Percentiles rank a stretch among this genome's conserved stretches.
Conservation (phyloP, 1,140 invertebrate species). For the Eumeta japonica region DNA sequence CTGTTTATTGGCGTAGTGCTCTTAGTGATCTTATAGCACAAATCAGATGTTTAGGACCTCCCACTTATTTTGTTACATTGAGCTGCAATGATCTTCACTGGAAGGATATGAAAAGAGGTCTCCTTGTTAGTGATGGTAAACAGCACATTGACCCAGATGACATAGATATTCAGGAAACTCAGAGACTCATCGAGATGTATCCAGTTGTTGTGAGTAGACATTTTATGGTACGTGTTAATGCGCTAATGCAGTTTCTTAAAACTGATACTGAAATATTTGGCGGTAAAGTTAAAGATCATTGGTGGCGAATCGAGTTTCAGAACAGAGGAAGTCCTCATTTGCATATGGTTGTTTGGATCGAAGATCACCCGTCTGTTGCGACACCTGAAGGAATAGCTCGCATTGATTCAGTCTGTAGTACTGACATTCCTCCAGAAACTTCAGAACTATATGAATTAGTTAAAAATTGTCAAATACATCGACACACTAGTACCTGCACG, state of each 20-base stretch:
- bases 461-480: conserved; percentile 14
- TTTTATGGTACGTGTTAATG: conserved; percentile 32
- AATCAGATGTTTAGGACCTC: too few relatives aligned
- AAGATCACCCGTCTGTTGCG: conserved; percentile 12
- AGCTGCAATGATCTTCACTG: conserved; percentile 34
- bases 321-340: conserved; percentile 22
- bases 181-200: conserved; percentile 26
- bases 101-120: conserved; percentile 24
- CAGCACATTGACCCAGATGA: conserved; percentile 19
- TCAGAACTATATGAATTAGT: too few relatives aligned
- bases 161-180: conserved; percentile 20
- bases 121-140: conserved; percentile 26
- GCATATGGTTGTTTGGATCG: conserved; percentile 19
- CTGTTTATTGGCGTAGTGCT: conserved; percentile 24
- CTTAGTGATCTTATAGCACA: too few relatives aligned
- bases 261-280: too few relatives aligned
- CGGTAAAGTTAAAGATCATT: conserved; percentile 16
- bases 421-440: conserved; percentile 8
- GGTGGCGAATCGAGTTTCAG: too few relatives aligned
- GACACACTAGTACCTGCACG: conserved; percentile 10
- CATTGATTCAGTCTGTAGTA: conserved; percentile 8
- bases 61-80: conserved; percentile 31
- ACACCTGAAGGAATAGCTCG: conserved; percentile 11
- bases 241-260: conserved; percentile 24
- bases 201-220: conserved; percentile 30